Evolutionary conservation across 2,797 vertebrate genomes (phyloP), one percentile per base, ranked within the genome.

Genomic region (Xenentodon cancila): DNA sequence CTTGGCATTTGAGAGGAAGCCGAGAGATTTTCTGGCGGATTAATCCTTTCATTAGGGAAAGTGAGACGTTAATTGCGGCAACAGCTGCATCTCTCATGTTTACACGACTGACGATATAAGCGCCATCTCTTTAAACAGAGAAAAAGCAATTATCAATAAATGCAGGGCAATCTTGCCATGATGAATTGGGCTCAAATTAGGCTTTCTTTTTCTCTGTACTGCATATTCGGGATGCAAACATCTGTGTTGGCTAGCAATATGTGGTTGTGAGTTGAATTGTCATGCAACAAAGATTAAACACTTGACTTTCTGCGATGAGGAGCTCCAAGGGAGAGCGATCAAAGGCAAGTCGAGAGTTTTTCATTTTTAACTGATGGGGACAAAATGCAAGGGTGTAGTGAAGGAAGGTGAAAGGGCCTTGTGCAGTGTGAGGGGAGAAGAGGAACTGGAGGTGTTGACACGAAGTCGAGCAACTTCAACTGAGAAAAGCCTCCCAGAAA

Each of bases 81-180:
- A 92, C 92, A 94, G 93, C 92, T 94, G 93, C 92, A 90, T 89
- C 88, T 88, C 92, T 91, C 70, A 81, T 92, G 91, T 93, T 93
- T 92, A 92, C 89, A 88, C 85, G 71, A 89, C 84, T 84, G 89
- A 84, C 77, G 81, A 79, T 88, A 90, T 85, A 75, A 85, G 86
- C 84, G 53, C 75, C 80, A 34, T 85, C 85, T 83, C 86, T 89
- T 92, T 84, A 88, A 91, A 90, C 85, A 83, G 90, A 92, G 92
- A 92, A 37, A 92, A 93, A 85, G 91, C 91, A 93, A 94, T 93
- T 93, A 94, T 93, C 92, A 92, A 93, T 93, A 94, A 93, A 93
- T 92, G 91, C 91, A 49, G 89, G 88, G 91, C 91, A 92, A 93
- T 93, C 88, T 91, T 78, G 73, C 71, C 21, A 73, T 61, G 85